Evolutionary conservation across 2,113 vertebrate species (phyloP), one percentile per base, ranked within the genome.

Genomic region (Lampris incognitus): DNA sequence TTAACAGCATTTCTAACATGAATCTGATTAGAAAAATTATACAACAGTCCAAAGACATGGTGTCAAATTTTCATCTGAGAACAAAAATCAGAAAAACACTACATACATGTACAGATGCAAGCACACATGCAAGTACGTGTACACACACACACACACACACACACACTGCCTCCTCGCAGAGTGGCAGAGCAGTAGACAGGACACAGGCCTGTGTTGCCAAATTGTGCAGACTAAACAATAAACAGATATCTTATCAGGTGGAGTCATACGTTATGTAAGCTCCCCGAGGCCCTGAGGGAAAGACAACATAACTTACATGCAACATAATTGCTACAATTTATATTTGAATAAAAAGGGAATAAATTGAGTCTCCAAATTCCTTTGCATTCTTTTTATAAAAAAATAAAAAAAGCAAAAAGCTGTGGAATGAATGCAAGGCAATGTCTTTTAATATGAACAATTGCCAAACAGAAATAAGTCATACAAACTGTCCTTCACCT

Each of bases 221-320:
- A 63, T 9, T 73, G 50, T 11, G 72, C 85, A 92, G 90, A 91
- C 91, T 92, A 89, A 92, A 92, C 88, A 88, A 78, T 85, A 86
- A 90, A 89, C 87, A 90, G 80, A 87, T 77, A 70, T 81, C 85
- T 89, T 75, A 68, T 37, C 49, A 79, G 9, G 68, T 63, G 51
- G 9, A 68, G 81, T 69, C 79, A 78, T 1, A 80, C 82, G 85
- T 89, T 87, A 83, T 59, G 66, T 2, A 67, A 62, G 24, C 11
- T 13, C 13, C 46, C 58, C n/a, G 58, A 58, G 7, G 72, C 48
- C 51, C 44, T 0, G 40, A 60, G 48, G 6, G 8, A 76, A 80
- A 75, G 48, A 76, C 72, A 10, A 71, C 70, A 57, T 0, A 64
- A 54, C 68, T 77, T 76, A 69, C 58, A 66, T 51, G 36, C 9